Percentiles rank a stretch among this genome's conserved stretches.
Conservation (phyloP, 2,113 vertebrate genomes). For the Colinus virginianus region DNA sequence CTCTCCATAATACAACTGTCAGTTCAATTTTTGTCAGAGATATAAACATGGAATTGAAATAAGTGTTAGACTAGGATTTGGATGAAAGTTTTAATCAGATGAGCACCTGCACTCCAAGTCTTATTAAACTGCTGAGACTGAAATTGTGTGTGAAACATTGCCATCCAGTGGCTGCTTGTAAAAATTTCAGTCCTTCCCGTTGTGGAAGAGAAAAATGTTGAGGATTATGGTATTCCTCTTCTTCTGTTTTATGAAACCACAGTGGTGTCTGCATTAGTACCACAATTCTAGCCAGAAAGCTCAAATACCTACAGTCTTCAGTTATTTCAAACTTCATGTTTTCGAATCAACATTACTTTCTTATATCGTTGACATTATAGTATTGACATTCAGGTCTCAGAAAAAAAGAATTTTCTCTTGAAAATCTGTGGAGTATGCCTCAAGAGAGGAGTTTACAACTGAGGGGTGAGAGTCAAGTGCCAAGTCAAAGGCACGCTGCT, state of each 20-base stretch:
- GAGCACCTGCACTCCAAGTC: conserved; percentile 52
- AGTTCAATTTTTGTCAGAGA: conserved; percentile 65
- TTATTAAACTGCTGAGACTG: neutral
- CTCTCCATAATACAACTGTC: conserved; percentile 68
- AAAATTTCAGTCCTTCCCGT: neutral
- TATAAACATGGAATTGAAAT: conserved; percentile 67
- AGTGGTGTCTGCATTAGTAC: neutral
- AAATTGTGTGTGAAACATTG: conserved; percentile 67
- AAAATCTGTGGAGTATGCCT: neutral
- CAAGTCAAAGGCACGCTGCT: neutral
- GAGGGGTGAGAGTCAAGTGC: neutral
- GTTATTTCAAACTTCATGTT: neutral
- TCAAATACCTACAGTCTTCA: neutral
- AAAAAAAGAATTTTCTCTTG: neutral
- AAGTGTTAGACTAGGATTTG: conserved; percentile 61
- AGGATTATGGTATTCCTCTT: neutral
- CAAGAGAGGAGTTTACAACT: neutral
- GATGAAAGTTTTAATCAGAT: conserved; percentile 68
- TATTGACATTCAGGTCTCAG: neutral
- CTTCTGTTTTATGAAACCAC: neutral
- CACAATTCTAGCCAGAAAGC: neutral
- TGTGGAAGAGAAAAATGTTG: neutral
- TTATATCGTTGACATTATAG: neutral
- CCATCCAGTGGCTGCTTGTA: conserved; percentile 64
- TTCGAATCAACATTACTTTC: neutral